phyloP scores from a whole-genome alignment of 2,797 vertebrate genomes.

The Catostomus latipinnis region DNA sequence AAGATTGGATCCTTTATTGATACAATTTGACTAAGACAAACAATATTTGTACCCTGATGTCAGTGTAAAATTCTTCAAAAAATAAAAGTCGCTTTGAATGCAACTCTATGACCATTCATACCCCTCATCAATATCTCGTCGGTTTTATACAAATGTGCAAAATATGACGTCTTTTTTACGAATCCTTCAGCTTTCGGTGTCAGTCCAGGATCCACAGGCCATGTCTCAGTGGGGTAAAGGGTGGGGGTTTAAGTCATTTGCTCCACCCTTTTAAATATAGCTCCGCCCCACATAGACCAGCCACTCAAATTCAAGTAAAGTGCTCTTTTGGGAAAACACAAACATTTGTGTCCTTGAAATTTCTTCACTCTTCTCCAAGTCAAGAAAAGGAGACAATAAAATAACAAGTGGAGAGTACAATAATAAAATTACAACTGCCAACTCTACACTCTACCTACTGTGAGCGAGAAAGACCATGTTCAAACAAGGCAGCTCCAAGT shows the following conservation, averaged over 20 bases:
- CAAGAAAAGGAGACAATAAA: constrained; percentile 58
- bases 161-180: constrained; percentile 84
- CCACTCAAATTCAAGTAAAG: constrained; percentile 92
- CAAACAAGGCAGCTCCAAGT: constrained; percentile 25
- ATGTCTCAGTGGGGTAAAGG: constrained; percentile 43
- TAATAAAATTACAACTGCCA: constrained; percentile 55
- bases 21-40: constrained; percentile 76
- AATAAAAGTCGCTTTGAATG: no score
- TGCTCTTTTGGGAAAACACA: constrained; percentile 88
- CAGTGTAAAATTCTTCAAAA: no score
- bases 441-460: constrained; percentile 30
- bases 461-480: not conserved
- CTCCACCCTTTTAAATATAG: constrained; percentile 58
- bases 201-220: constrained; percentile 84
- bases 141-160: constrained; percentile 93
- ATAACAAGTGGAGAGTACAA: constrained; percentile 59
- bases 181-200: constrained; percentile 91
- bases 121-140: constrained; percentile 66
- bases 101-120: no score
- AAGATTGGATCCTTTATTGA: constrained; percentile 78
- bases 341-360: constrained; percentile 70
- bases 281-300: constrained; percentile 65
- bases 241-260: constrained; percentile 53
- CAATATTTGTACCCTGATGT: not conserved
- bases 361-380: constrained; percentile 62